These are phyloP conservation scores for Microctenopoma steveboyesi DNA, from an alignment of 2,797 vertebrate genomes.

Conservation along the genomic window DNA sequence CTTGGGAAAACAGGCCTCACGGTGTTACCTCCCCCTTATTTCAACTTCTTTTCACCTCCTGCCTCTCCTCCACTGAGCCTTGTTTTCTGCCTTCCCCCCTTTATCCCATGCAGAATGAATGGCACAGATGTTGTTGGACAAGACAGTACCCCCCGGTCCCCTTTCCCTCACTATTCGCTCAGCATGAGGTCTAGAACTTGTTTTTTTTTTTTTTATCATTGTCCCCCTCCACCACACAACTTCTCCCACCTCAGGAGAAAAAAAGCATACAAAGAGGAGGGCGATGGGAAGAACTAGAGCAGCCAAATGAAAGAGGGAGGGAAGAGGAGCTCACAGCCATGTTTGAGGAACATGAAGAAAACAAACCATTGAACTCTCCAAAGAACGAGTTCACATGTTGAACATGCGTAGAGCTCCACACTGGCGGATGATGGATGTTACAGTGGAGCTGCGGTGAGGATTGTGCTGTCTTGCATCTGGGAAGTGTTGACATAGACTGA, in stretches of 20 bases:
- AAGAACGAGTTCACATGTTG: constrained; percentile 65
- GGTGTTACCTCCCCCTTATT: constrained; percentile 56
- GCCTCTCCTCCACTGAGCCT: constrained; percentile 50
- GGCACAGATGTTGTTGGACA: constrained; percentile 86
- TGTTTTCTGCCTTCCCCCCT: constrained; percentile 62
- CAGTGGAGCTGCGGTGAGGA: constrained; percentile 31
- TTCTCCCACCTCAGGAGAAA: constrained; percentile 59
- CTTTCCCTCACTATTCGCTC: constrained; percentile 77
- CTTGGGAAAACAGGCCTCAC: constrained; percentile 61
- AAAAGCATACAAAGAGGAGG: constrained; percentile 58
- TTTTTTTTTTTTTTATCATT: constrained; percentile 82
- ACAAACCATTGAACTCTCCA: constrained; percentile 77
- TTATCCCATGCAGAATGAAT: constrained; percentile 78
- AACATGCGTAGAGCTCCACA: constrained; percentile 37
- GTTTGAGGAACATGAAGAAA: constrained; percentile 73
- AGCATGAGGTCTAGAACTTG: constrained; percentile 89
- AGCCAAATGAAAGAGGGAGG: constrained; percentile 66
- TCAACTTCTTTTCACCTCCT: constrained; percentile 52
- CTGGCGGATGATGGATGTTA: constrained; percentile 39
- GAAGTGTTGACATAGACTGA: constrained; percentile 40
- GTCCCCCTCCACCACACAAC: constrained; percentile 70
- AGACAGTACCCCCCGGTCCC: constrained; percentile 81
- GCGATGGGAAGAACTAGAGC: constrained; percentile 64
- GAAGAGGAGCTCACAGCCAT: constrained; percentile 71
- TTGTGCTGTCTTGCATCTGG: constrained; percentile 19